phyloP scores from a whole-genome alignment of 2,797 vertebrate genomes.

The Spea hammondii region DNA sequence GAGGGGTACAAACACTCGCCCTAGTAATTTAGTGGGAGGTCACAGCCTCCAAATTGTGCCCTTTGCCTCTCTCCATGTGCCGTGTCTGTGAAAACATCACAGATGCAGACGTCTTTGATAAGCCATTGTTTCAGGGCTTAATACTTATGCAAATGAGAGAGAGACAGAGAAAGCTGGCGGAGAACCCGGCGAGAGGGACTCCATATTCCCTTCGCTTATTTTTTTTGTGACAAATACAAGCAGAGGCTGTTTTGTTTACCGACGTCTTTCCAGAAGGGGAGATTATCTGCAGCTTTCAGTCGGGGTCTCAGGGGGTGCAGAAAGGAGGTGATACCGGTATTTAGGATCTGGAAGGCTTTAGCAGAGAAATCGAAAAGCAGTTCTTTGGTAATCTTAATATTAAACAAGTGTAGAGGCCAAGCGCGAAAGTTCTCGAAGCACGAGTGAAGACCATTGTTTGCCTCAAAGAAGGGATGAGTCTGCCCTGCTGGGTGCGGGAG shows the following conservation, averaged over 20 bases:
- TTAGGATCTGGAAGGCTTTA: conserved; percentile 41
- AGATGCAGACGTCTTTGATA: conserved; percentile 45
- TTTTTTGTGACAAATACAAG: conserved; percentile 50
- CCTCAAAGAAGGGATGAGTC: not conserved
- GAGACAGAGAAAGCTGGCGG: conserved; percentile 38
- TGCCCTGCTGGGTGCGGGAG: not conserved
- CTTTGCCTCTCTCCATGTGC: conserved; percentile 30
- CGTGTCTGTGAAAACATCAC: conserved; percentile 19
- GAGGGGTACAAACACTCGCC: conserved; percentile 21
- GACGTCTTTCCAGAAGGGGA: conserved; percentile 51
- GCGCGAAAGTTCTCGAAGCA: not conserved
- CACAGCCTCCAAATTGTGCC: conserved; percentile 38
- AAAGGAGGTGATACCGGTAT: conserved; percentile 28
- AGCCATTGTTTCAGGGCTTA: conserved; percentile 48
- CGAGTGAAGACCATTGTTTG: not conserved
- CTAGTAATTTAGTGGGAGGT: conserved; percentile 39
- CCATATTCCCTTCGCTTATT: conserved; percentile 51
- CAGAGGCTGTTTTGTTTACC: conserved; percentile 50
- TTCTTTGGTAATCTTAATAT: conserved; percentile 30
- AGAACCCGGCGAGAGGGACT: conserved; percentile 34
- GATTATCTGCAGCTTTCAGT: conserved; percentile 40
- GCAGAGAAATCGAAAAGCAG: conserved; percentile 11
- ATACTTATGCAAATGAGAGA: conserved; percentile 52
- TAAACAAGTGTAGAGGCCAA: conserved; percentile 28
- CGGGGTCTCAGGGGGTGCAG: not conserved